A percentile compares a stretch with the other conserved stretches of the same genome.
Conservation (phyloP, 2,888 invertebrate species). For the Xestoiulus laeticollis region DNA sequence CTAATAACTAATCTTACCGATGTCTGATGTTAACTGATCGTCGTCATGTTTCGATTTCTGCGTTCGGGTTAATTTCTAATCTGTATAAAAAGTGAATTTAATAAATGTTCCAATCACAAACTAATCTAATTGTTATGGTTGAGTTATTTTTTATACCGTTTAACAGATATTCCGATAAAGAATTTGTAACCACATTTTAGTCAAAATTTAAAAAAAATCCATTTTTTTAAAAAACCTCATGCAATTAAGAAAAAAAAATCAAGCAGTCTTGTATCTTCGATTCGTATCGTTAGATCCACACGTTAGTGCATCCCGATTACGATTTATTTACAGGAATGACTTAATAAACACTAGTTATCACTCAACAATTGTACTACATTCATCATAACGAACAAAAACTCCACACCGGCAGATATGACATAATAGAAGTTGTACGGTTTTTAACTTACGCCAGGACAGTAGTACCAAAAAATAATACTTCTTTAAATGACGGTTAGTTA, state of each 20-base stretch:
- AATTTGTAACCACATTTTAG: too few relatives aligned
- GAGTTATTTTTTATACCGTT: too few relatives aligned
- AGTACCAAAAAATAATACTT: neutral
- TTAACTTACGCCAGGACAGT: neutral
- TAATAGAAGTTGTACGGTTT: neutral
- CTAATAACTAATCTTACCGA: neutral
- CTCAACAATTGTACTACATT: constrained; percentile 16
- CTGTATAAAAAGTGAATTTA: neutral
- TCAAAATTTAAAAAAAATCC: too few relatives aligned
- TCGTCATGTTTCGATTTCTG: neutral
- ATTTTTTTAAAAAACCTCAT: too few relatives aligned
- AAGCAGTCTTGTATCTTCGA: neutral
- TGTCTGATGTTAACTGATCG: neutral
- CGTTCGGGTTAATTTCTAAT: neutral
- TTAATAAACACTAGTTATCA: neutral
- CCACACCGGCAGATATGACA: neutral
- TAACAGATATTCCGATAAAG: too few relatives aligned
- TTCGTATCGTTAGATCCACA: neutral
- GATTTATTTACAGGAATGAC: constrained; percentile 26
- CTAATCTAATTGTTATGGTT: too few relatives aligned
- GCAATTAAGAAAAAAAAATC: too few relatives aligned
- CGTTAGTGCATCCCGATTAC: neutral
- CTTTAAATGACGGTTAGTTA: neutral
- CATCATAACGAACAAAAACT: neutral
- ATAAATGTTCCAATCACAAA: neutral